Evolutionary conservation across 53 echinoderm and acorn worm species (phyloP).

Genomic region (Patiria pectinifera): DNA sequence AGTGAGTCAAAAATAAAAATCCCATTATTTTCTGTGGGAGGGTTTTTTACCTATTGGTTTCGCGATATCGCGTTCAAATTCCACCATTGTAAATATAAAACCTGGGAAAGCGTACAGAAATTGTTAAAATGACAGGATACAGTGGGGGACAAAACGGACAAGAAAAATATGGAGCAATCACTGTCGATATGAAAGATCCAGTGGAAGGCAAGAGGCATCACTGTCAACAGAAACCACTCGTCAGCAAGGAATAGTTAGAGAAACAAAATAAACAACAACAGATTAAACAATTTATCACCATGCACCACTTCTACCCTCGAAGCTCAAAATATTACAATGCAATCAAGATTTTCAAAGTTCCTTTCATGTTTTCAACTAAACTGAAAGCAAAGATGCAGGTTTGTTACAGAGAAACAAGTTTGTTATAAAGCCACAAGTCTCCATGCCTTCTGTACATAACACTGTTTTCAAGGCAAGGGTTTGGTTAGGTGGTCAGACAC

Average conservation of each 20-base stretch:
- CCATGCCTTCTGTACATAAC: conserved; percentile 24
- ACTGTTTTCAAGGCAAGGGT: conserved; percentile 31
- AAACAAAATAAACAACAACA: neutral
- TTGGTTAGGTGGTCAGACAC: neutral
- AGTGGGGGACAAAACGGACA: neutral
- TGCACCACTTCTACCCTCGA: neutral
- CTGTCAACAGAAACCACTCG: neutral
- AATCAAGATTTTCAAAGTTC: neutral
- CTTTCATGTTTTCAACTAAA: neutral
- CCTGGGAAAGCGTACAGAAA: conserved; percentile 50
- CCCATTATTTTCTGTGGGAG: neutral
- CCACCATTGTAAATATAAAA: conserved; percentile 48
- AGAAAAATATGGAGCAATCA: neutral
- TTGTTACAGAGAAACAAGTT: neutral
- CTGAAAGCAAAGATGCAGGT: neutral
- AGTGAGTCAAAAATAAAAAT: neutral
- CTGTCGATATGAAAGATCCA: conserved; percentile 3
- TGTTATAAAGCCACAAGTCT: conserved; percentile 27
- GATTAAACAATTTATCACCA: neutral
- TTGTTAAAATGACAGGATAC: conserved; percentile 1
- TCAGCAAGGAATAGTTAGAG: neutral
- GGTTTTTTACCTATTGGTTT: conserved; percentile 42
- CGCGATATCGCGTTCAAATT: conserved; percentile 48
- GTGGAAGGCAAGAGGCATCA: neutral
- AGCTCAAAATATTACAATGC: neutral